Conservation (phyloP, 1,140 invertebrate species). For the Hyles euphorbiae region DNA sequence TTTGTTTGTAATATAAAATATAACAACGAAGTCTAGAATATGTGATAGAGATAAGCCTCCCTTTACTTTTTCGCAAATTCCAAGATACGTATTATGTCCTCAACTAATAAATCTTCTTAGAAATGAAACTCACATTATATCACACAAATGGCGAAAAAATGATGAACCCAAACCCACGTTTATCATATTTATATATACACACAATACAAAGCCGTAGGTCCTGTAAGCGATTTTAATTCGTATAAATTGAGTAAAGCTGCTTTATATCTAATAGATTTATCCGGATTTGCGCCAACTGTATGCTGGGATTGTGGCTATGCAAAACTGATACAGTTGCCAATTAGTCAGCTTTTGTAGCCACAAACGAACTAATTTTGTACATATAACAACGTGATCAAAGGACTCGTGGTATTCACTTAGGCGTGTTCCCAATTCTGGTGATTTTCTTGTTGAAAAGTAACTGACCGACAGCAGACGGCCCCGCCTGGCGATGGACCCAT, state of each 20-base stretch:
- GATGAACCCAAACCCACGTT: no score
- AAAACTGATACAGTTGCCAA: slow-evolving; percentile 27
- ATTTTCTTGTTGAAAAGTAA: slow-evolving; percentile 3
- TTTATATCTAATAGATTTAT: slow-evolving; percentile 30
- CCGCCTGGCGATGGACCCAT: slow-evolving; percentile 16
- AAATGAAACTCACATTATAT: no score
- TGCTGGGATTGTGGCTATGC: slow-evolving; percentile 27
- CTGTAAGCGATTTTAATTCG: slow-evolving; percentile 25
- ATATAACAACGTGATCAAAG: neutral
- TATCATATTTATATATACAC: neutral
- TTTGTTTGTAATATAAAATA: neutral
- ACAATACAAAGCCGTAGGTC: slow-evolving; percentile 17
- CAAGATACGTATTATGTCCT: slow-evolving; percentile 6
- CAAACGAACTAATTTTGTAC: slow-evolving; percentile 20
- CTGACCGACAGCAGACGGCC: slow-evolving; percentile 11
- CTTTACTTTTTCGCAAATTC: no score
- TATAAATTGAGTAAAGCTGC: slow-evolving; percentile 30
- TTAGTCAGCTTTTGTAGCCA: slow-evolving; percentile 24
- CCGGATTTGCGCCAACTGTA: slow-evolving; percentile 27
- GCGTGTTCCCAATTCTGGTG: neutral
- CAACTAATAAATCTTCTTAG: neutral
- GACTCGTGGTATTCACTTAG: no score
- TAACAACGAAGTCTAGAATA: slow-evolving; percentile 26
- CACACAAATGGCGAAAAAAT: no score
- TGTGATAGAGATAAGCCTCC: no score